Evolutionary conservation across 35 echinoderm and acorn worm species (phyloP), one percentile per base, ranked within the genome.

Genomic region (Diadema setosum): DNA sequence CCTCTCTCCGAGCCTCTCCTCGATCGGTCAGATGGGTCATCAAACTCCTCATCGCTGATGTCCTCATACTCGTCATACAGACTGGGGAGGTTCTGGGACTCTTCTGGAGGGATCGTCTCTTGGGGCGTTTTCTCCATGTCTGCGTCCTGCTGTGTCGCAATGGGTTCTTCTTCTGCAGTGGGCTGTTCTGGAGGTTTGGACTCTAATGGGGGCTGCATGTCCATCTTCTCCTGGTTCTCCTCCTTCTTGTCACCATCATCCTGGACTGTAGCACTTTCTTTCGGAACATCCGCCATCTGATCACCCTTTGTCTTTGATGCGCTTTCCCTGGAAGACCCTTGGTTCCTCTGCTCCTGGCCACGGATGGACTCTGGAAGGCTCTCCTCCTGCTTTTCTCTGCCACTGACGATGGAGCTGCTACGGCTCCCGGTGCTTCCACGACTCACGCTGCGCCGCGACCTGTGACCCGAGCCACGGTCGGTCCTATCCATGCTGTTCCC

Each of bases 31-130:
- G 73, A 34, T 35, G 73, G 9, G 36, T 84, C 88, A 45, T 90
- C 88, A 42, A 90, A 84, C 9, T 90, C 88, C 5, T 90, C 88
- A 73, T 90, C 88, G 36, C 88, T 90, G 44, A 90, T 90, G 41
- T 83, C 88, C 45, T 90, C 88, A 30, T 84, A 90, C 2, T 55
- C 59, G 56, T 90, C 78, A 34, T 78, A 41, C 73, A 78, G 29
- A n/a, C 73, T 78, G 40, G 73, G n/a, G 14, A 78, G 27, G n/a
- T 78, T 78, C 35, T 33, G 27, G 39, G 27, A 34, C 24, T 44
- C 37, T 36, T 78, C 73, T 35, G 24, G 34, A 14, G 27, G 73
- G 33, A 67, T n/a, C n/a, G n/a, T n/a, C n/a, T n/a, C 21, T 67
- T 67, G 27, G 17, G 27, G 8, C 4, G 37, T 33, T 16, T 67